These are phyloP conservation scores for Cheirogaleus medius DNA, from an alignment of 2,113 vertebrate species.

Conservation along the genomic window DNA sequence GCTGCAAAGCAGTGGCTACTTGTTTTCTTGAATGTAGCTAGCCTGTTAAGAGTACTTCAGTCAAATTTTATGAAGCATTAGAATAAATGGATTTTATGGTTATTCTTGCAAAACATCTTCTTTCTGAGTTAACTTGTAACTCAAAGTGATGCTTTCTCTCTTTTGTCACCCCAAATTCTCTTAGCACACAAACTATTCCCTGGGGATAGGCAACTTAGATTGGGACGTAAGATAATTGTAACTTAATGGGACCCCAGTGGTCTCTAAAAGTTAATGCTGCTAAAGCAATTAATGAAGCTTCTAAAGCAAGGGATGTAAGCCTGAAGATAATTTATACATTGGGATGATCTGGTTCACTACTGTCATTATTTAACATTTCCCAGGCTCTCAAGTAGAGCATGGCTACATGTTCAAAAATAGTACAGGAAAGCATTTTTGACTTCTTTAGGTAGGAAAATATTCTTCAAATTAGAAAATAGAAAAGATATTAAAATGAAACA, in stretches of 20 bases:
- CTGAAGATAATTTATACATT: conserved; percentile 72
- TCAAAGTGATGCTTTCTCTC: conserved; percentile 47
- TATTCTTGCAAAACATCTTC: conserved; percentile 53
- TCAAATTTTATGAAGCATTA: conserved; percentile 58
- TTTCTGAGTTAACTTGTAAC: conserved; percentile 59
- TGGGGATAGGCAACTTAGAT: conserved; percentile 60
- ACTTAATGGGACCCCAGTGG: conserved; percentile 69
- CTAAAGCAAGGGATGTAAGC: conserved; percentile 54
- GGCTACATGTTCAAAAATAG: conserved; percentile 29
- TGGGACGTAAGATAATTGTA: conserved; percentile 68
- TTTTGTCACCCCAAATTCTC: conserved; percentile 55
- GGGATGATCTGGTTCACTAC: conserved; percentile 63
- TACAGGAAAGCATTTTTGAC: conserved; percentile 40
- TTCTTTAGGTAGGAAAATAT: neutral
- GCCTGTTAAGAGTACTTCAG: conserved; percentile 42
- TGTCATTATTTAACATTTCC: conserved; percentile 75
- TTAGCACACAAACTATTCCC: conserved; percentile 57
- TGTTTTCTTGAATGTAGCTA: neutral
- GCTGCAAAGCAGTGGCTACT: neutral
- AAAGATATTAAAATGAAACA: conserved; percentile 20
- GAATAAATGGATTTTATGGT: conserved; percentile 52
- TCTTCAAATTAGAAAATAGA: conserved; percentile 16
- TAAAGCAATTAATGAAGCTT: conserved; percentile 75
- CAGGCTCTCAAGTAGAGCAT: conserved; percentile 12
- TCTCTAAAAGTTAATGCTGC: conserved; percentile 74